These are phyloP conservation scores for Drosophila jambulina DNA, from an alignment of 1,140 invertebrate species.

Conservation along the genomic window DNA sequence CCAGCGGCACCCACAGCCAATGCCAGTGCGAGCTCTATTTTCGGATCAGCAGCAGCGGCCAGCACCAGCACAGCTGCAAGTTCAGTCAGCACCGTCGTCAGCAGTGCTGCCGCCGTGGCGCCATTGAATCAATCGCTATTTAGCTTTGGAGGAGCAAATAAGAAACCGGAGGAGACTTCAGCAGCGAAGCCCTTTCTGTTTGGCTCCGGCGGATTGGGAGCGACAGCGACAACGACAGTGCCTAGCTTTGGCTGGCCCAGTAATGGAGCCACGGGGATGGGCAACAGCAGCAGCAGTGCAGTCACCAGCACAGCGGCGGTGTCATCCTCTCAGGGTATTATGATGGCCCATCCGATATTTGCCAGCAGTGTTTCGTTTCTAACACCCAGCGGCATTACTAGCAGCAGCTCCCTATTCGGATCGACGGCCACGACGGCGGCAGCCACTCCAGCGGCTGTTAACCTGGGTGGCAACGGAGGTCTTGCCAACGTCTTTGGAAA, in stretches of 20 bases:
- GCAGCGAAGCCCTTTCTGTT: constrained; percentile 17
- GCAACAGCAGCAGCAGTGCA: background rate
- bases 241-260: constrained; percentile 35
- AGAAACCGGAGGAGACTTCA: constrained; percentile 15
- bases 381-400: background rate
- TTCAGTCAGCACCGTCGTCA: background rate
- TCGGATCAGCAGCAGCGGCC: constrained; percentile 17
- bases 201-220: constrained; percentile 4
- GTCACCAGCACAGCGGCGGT: constrained; percentile 3
- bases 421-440: constrained; percentile 32
- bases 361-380: constrained; percentile 29
- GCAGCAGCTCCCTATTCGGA: constrained; percentile 51
- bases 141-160: background rate
- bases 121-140: constrained; percentile 10
- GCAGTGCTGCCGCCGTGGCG: background rate
- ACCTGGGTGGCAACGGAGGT: constrained; percentile 12
- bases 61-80: constrained; percentile 16
- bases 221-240: background rate
- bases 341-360: constrained; percentile 19
- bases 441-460: constrained; percentile 2
- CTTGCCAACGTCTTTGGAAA: constrained; percentile 20
- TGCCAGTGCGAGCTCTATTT: constrained; percentile 26
- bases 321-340: constrained; percentile 2
- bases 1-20: background rate
- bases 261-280: constrained; percentile 3